Conservation (phyloP, 2,797 vertebrate genomes). For the Chiloscyllium punctatum region DNA sequence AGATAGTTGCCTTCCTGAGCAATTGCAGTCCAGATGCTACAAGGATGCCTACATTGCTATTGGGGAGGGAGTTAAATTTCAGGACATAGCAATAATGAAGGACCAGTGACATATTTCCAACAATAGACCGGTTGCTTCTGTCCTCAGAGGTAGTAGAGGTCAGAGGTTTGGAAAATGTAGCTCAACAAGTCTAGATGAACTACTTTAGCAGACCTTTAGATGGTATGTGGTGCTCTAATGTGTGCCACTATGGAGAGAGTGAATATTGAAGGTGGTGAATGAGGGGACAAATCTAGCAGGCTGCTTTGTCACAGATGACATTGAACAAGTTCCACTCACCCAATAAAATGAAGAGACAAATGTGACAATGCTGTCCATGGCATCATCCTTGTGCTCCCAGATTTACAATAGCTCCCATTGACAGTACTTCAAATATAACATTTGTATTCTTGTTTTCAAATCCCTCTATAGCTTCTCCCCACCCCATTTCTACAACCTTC, state of each 20-base stretch:
- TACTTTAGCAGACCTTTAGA: background rate
- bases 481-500: background rate
- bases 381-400: no score
- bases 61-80: background rate
- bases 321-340: background rate
- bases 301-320: no score
- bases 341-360: background rate
- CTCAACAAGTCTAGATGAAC: background rate
- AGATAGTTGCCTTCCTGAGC: no score
- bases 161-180: background rate
- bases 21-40: background rate
- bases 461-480: no score
- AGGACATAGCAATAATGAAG: background rate
- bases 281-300: no score
- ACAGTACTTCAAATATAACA: background rate
- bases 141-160: background rate
- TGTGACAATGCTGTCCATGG: background rate
- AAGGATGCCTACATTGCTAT: background rate
- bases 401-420: no score
- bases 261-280: background rate
- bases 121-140: background rate
- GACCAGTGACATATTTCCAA: background rate
- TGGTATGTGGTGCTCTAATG: background rate
- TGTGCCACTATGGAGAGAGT: background rate
- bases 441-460: background rate